phyloP scores from a whole-genome alignment of 2,113 vertebrate genomes.

The Picathartes gymnocephalus region DNA sequence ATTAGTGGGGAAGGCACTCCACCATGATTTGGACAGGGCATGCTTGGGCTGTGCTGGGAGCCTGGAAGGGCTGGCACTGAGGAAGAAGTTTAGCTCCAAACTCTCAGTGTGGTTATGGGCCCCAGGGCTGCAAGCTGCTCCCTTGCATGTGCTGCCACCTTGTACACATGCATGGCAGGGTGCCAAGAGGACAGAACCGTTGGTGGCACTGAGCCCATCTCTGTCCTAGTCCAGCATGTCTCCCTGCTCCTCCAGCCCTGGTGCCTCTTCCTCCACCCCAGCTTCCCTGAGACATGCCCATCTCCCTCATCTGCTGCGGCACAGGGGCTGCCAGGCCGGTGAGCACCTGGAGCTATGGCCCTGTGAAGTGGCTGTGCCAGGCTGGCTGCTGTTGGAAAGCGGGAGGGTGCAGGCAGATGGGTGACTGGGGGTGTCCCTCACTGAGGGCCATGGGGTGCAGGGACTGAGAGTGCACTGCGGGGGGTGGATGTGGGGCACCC shows the following conservation, averaged over 20 bases:
- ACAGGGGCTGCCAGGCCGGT: not conserved
- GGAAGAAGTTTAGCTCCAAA: not conserved
- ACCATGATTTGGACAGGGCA: not conserved
- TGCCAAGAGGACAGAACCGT: not conserved
- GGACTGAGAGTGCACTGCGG: accelerated
- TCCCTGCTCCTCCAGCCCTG: not conserved
- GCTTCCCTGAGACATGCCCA: not conserved
- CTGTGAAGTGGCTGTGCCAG: not conserved
- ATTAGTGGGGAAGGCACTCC: not conserved
- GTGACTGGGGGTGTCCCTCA: not conserved
- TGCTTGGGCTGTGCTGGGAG: accelerated
- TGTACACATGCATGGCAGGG: not conserved
- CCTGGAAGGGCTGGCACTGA: not conserved
- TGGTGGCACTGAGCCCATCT: not conserved
- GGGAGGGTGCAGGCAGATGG: not conserved
- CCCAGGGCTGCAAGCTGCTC: not conserved
- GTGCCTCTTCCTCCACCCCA: not conserved
- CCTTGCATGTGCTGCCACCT: not conserved
- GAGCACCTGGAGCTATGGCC: not conserved
- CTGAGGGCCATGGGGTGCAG: not conserved
- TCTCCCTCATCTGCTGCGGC: accelerated
- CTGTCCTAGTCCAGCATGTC: not conserved
- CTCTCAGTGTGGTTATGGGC: not conserved
- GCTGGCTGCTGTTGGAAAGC: not conserved
- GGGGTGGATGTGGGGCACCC: too few species aligned